Percentiles rank a stretch among this genome's conserved stretches.
phyloP scores from a whole-genome alignment of 1,140 invertebrate species.

The Pachypeltis micranthus region DNA sequence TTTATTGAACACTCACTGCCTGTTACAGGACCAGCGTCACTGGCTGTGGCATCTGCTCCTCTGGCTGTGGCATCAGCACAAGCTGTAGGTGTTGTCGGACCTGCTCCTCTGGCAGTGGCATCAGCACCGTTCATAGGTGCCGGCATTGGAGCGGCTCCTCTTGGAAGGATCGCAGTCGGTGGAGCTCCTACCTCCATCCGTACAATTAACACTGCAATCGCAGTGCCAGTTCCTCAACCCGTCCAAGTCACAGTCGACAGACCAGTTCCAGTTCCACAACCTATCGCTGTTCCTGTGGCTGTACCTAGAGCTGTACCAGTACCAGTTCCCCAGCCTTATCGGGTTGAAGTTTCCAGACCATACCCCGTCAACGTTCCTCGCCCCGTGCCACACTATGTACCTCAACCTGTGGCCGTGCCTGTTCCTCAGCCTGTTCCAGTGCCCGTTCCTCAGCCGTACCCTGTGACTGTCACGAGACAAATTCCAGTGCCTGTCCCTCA shows the following conservation, averaged over 20 bases:
- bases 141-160: not conserved
- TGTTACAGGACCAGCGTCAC: too few relatives aligned
- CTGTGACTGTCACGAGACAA: conserved; percentile 8
- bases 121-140: not conserved
- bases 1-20: not conserved
- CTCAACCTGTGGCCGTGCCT: conserved; percentile 11
- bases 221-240: conserved; percentile 33
- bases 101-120: not conserved
- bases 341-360: conserved; percentile 35
- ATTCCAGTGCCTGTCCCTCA: conserved; percentile 16
- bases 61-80: not conserved
- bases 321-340: conserved; percentile 22
- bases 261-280: conserved; percentile 10
- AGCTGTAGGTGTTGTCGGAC: not conserved
- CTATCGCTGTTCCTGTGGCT: conserved; percentile 13
- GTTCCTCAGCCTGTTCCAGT: conserved; percentile 18
- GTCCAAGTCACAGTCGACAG: conserved; percentile 25
- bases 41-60: not conserved
- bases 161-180: not conserved
- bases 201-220: conserved; percentile 27
- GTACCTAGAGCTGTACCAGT: conserved; percentile 13
- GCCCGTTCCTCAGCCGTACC: conserved; percentile 16
- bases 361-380: conserved; percentile 36
- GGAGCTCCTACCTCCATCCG: conserved; percentile 4
- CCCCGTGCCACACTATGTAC: conserved; percentile 32